These are phyloP conservation scores for Pissodes strobi DNA, from an alignment of 1,140 invertebrate genomes.

Conservation along the genomic window DNA sequence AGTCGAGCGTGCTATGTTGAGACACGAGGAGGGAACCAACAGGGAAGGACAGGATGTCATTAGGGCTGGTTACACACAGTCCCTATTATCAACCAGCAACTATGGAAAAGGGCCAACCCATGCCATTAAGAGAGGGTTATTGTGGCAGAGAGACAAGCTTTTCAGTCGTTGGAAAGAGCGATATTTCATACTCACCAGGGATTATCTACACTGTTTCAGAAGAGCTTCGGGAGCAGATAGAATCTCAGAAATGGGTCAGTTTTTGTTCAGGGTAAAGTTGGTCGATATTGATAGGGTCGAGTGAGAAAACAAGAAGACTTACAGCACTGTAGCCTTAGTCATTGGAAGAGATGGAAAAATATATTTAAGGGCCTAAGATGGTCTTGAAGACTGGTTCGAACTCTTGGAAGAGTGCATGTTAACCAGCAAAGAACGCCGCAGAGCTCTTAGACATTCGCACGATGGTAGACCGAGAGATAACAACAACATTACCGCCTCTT, in stretches of 20 bases:
- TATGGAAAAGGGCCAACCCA: slow-evolving; percentile 50
- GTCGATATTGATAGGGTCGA: slow-evolving; percentile 69
- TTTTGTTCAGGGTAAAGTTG: slow-evolving; percentile 72
- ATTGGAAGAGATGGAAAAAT: slow-evolving; percentile 62
- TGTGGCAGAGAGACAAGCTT: slow-evolving; percentile 69
- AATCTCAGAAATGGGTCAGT: slow-evolving; percentile 73
- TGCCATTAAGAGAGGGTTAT: slow-evolving; percentile 66
- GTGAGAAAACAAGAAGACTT: slow-evolving; percentile 66
- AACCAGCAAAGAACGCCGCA: slow-evolving; percentile 63
- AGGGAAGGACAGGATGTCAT: slow-evolving; percentile 39
- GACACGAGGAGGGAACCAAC: slow-evolving; percentile 55
- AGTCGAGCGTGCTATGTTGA: slow-evolving; percentile 60
- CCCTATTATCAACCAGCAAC: slow-evolving; percentile 53
- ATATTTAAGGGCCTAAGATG: slow-evolving; percentile 59
- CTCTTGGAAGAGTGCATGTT: slow-evolving; percentile 65
- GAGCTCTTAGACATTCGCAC: slow-evolving; percentile 60
- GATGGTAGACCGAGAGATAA: slow-evolving; percentile 53
- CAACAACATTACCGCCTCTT: slow-evolving; percentile 55
- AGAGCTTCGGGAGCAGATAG: slow-evolving; percentile 64
- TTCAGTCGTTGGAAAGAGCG: slow-evolving; percentile 73
- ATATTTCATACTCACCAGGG: slow-evolving; percentile 70
- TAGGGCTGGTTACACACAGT: slow-evolving; percentile 54
- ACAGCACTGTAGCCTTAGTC: slow-evolving; percentile 62
- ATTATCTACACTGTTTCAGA: slow-evolving; percentile 73
- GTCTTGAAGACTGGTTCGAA: slow-evolving; percentile 67